Evolutionary conservation across 2,888 invertebrate species (phyloP).

Genomic region (Apeira syringaria): DNA sequence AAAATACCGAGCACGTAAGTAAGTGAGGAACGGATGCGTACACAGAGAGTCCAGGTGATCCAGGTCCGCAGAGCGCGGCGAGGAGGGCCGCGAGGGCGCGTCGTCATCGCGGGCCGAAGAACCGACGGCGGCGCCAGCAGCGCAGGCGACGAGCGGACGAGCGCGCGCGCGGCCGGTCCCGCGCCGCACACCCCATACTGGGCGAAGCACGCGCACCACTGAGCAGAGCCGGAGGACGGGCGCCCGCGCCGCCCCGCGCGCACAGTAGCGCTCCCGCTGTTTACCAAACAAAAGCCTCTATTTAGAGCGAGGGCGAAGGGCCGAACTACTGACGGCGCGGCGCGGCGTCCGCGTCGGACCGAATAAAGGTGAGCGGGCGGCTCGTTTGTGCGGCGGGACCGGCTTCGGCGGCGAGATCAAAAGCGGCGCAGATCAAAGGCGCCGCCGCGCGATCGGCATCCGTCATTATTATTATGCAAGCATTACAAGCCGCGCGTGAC

Average conservation of each 20-base stretch:
- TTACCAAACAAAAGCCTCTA: slow-evolving; percentile 81
- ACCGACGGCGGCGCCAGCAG: not conserved
- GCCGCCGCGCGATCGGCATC: slow-evolving; percentile 84
- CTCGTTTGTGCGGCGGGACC: slow-evolving; percentile 79
- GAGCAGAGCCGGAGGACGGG: slow-evolving; percentile 21
- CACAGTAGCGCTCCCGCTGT: slow-evolving; percentile 77
- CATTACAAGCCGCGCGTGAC: slow-evolving; percentile 83
- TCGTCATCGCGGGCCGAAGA: slow-evolving; percentile 42
- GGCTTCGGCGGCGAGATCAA: slow-evolving; percentile 81
- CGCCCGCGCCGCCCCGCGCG: slow-evolving; percentile 36
- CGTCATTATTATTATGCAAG: slow-evolving; percentile 84
- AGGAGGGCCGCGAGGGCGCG: slow-evolving; percentile 39
- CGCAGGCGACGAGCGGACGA: slow-evolving; percentile 29
- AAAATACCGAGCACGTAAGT: slow-evolving; percentile 6
- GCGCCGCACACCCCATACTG: slow-evolving; percentile 74
- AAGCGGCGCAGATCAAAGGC: slow-evolving; percentile 79
- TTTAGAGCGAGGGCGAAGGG: slow-evolving; percentile 81
- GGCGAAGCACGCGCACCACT: slow-evolving; percentile 59
- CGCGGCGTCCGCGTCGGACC: slow-evolving; percentile 78
- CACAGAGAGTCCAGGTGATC: slow-evolving; percentile 72
- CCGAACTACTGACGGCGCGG: slow-evolving; percentile 58
- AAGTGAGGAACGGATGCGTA: slow-evolving; percentile 44
- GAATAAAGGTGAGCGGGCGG: slow-evolving; percentile 79
- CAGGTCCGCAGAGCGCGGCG: slow-evolving; percentile 35
- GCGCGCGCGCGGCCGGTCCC: slow-evolving; percentile 41